Percentiles rank a stretch among this genome's conserved stretches.
These are phyloP conservation scores for Chaetophractus vellerosus DNA, from an alignment of 2,797 vertebrate species.

Conservation along the genomic window DNA sequence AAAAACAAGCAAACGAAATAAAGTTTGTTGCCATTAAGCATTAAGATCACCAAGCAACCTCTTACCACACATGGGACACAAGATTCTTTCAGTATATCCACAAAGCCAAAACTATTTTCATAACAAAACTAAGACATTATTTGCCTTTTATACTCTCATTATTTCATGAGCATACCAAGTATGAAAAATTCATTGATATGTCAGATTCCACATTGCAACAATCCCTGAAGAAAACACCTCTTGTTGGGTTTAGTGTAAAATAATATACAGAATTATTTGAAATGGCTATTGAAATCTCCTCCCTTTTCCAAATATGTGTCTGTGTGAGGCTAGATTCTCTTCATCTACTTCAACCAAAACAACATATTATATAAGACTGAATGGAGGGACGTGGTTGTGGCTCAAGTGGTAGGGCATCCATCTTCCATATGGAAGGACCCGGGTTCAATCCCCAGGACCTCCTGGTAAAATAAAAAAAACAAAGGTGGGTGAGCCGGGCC, in stretches of 20 bases:
- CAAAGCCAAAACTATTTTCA: slow-evolving; percentile 39
- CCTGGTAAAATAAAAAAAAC: no score
- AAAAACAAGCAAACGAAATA: no score
- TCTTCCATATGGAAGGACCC: no score
- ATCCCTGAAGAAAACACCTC: slow-evolving; percentile 14
- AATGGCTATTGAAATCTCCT: background rate
- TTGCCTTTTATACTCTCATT: slow-evolving; percentile 21
- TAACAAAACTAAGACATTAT: slow-evolving; percentile 2
- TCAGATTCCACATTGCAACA: background rate
- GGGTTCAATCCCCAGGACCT: no score
- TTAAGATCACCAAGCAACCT: slow-evolving; percentile 39
- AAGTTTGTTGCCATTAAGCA: background rate
- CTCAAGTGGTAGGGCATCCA: no score
- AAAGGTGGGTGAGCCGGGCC: no score
- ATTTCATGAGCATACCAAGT: background rate
- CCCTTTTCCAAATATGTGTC: slow-evolving; percentile 14
- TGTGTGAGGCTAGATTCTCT: slow-evolving; percentile 15
- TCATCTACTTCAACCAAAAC: slow-evolving; percentile 29
- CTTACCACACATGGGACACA: slow-evolving; percentile 34
- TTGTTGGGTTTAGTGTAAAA: slow-evolving; percentile 1
- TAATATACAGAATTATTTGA: slow-evolving; percentile 10
- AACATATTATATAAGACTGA: background rate
- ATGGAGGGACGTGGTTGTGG: no score
- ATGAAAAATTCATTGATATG: background rate
- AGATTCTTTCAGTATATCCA: background rate